Percentiles rank a stretch among this genome's conserved stretches.
These are phyloP conservation scores for Globodera ellingtonae DNA, from an alignment of 1,140 invertebrate genomes.

Conservation along the genomic window DNA sequence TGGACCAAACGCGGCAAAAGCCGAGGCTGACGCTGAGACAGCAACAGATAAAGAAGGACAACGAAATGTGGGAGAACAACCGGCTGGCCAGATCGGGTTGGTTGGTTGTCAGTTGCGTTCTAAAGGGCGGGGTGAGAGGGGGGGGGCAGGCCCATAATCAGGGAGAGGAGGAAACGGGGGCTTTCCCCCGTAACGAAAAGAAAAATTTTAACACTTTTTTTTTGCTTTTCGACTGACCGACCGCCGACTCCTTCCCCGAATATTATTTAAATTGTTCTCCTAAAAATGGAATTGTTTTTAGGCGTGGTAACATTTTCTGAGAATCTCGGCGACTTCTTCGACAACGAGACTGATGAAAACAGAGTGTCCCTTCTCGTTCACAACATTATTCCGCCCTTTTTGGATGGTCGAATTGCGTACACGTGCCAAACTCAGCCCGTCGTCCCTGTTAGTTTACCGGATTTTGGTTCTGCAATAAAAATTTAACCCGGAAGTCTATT, in stretches of 20 bases:
- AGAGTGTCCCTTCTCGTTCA: constrained; percentile 93
- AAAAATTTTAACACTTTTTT: constrained; percentile 12
- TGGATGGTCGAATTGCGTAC: constrained; percentile 97
- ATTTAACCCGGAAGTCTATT: too few relatives aligned
- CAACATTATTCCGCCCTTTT: constrained; percentile 96
- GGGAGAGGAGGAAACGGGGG: too few relatives aligned
- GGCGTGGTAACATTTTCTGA: constrained; percentile 90
- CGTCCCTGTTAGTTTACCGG: constrained; percentile 74
- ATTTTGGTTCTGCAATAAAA: background rate
- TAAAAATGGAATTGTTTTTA: background rate
- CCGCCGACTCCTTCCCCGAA: too few relatives aligned
- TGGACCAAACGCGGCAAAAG: constrained; percentile 58
- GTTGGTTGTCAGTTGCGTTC: background rate
- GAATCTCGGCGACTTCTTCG: constrained; percentile 87
- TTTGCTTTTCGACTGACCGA: background rate
- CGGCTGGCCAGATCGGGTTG: constrained; percentile 74
- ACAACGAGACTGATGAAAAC: constrained; percentile 81
- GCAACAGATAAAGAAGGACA: constrained; percentile 73
- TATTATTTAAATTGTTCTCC: too few relatives aligned
- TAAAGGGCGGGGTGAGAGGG: too few relatives aligned
- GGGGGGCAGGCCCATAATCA: background rate
- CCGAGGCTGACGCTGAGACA: constrained; percentile 60
- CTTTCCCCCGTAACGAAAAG: background rate
- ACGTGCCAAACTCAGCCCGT: constrained; percentile 98
- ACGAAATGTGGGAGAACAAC: constrained; percentile 97